phyloP scores from a whole-genome alignment of 2,888 invertebrate genomes.

The Nomada ferruginata region DNA sequence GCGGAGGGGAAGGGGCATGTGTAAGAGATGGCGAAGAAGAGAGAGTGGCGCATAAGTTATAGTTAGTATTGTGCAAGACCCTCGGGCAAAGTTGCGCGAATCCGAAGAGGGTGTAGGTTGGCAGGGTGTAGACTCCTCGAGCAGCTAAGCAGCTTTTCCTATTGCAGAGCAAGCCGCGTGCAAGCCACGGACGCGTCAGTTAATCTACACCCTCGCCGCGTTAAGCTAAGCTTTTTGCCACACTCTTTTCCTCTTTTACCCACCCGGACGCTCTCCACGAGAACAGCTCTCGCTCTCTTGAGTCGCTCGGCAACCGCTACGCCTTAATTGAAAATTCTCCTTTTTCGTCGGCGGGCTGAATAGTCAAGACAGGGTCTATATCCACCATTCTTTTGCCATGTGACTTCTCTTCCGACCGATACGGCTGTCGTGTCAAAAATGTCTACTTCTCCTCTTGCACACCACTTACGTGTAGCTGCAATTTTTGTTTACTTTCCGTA shows the following conservation, averaged over 20 bases:
- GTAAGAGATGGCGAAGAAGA: not conserved
- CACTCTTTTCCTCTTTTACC: slow-evolving; percentile 7
- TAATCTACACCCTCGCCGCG: slow-evolving; percentile 58
- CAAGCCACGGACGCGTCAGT: slow-evolving; percentile 53
- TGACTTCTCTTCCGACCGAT: not conserved
- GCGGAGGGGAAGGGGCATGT: not conserved
- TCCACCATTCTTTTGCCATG: not conserved
- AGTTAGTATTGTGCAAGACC: slow-evolving; percentile 75
- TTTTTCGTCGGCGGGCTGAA: slow-evolving; percentile 22
- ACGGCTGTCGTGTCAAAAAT: slow-evolving; percentile 17
- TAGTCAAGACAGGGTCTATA: slow-evolving; percentile 15
- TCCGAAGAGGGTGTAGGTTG: slow-evolving; percentile 56
- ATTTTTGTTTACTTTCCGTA: not conserved
- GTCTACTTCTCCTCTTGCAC: not conserved
- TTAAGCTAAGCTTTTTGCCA: slow-evolving; percentile 61
- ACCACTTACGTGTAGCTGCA: not conserved
- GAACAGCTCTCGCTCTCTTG: slow-evolving; percentile 13
- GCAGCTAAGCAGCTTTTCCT: slow-evolving; percentile 75
- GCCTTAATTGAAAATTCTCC: slow-evolving; percentile 55
- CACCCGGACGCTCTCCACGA: slow-evolving; percentile 10
- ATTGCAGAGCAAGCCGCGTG: slow-evolving; percentile 42
- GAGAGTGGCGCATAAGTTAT: slow-evolving; percentile 71
- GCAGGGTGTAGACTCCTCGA: slow-evolving; percentile 41
- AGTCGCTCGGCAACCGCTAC: slow-evolving; percentile 24
- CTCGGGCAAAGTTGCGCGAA: slow-evolving; percentile 72